Conservation (phyloP, 2,797 vertebrate genomes). For the Sebastolobus altivelis region DNA sequence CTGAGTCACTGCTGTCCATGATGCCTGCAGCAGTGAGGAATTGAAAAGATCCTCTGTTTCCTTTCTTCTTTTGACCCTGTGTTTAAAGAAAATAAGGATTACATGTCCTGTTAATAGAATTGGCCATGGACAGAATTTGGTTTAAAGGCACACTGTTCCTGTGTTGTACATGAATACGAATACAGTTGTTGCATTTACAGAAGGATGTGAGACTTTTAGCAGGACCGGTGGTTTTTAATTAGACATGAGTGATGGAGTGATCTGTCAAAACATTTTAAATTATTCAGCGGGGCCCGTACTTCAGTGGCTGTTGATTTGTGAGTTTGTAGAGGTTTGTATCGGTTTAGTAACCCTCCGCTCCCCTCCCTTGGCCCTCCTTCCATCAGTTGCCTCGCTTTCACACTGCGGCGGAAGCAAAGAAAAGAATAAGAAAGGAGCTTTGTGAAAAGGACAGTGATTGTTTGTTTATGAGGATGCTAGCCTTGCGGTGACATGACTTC, state of each 20-base stretch:
- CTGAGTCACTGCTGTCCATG: slow-evolving; percentile 17
- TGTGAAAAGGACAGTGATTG: slow-evolving; percentile 73
- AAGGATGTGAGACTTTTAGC: slow-evolving; percentile 20
- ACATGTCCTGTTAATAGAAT: slow-evolving; percentile 14
- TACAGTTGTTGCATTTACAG: not conserved
- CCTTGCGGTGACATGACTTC: slow-evolving; percentile 69
- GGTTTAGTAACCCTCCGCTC: slow-evolving; percentile 40
- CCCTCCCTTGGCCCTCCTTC: slow-evolving; percentile 20
- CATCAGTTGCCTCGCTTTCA: slow-evolving; percentile 59
- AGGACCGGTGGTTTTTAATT: slow-evolving; percentile 46
- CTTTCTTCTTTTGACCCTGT: slow-evolving; percentile 31
- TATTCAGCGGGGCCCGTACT: slow-evolving; percentile 73
- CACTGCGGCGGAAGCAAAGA: slow-evolving; percentile 58
- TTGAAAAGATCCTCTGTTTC: slow-evolving; percentile 46
- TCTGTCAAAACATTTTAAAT: slow-evolving; percentile 78
- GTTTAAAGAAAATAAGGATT: slow-evolving; percentile 25
- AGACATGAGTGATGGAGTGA: slow-evolving; percentile 69
- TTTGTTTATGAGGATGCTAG: slow-evolving; percentile 77
- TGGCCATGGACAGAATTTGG: slow-evolving; percentile 13
- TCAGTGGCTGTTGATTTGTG: slow-evolving; percentile 77
- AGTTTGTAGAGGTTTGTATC: slow-evolving; percentile 72
- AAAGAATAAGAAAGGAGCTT: slow-evolving; percentile 67
- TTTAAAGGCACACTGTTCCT: slow-evolving; percentile 12
- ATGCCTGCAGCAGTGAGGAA: slow-evolving; percentile 33
- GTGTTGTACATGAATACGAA: not conserved